Percentiles rank a stretch among this genome's conserved stretches.
These are phyloP conservation scores for Setipinna tenuifilis DNA, from an alignment of 2,797 vertebrate genomes.

Conservation along the genomic window DNA sequence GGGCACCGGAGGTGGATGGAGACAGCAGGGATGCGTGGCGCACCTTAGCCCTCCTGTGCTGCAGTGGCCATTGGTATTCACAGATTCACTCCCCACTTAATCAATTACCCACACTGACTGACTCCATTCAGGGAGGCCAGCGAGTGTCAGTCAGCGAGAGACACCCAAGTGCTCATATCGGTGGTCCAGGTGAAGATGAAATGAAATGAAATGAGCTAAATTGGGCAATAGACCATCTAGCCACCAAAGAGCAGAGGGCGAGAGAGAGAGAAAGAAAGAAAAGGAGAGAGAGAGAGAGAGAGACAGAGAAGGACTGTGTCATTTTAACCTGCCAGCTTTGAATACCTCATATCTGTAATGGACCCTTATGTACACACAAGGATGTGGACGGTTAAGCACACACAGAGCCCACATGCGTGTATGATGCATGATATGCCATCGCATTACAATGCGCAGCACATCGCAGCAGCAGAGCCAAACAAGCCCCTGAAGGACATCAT, in stretches of 20 bases:
- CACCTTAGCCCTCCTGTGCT: neutral
- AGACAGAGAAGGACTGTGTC: neutral
- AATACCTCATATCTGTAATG: neutral
- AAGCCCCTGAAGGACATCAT: too few species aligned
- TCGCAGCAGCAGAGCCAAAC: neutral
- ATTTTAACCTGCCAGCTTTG: neutral
- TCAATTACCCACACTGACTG: slow-evolving; percentile 37
- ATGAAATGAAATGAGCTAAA: slow-evolving; percentile 40
- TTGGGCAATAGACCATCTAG: neutral
- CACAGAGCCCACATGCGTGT: neutral
- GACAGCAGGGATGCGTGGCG: too few species aligned
- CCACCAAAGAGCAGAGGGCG: neutral
- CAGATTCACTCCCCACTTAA: slow-evolving; percentile 33
- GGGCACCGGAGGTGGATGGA: too few species aligned
- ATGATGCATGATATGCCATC: neutral
- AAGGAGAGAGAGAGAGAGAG: too few species aligned
- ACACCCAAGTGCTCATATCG: neutral
- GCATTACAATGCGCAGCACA: neutral
- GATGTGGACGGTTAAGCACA: too few species aligned
- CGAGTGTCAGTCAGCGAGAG: slow-evolving; percentile 29
- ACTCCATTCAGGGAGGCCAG: slow-evolving; percentile 33
- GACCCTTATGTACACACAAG: neutral
- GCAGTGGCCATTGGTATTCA: slow-evolving; percentile 32
- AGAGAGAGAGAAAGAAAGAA: too few species aligned
- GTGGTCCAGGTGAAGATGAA: neutral